Percentiles rank a stretch among this genome's conserved stretches.
Evolutionary conservation across 2,888 invertebrate genomes (phyloP).

Genomic region (Drosophila limbata): DNA sequence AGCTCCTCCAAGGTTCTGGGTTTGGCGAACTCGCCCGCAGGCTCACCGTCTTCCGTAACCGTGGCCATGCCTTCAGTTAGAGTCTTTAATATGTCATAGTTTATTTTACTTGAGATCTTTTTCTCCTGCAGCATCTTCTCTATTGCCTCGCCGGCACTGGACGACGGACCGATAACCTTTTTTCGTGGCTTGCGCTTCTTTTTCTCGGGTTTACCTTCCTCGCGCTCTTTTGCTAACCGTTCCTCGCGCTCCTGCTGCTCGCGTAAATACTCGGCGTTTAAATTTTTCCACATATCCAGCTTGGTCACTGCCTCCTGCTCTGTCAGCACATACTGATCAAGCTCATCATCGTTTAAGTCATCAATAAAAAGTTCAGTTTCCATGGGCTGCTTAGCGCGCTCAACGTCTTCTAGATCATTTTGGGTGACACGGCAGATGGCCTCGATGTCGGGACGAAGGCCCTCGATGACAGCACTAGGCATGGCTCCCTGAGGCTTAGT

Average conservation of each 20-base stretch:
- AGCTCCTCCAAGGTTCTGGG: slow-evolving; percentile 48
- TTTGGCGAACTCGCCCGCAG: slow-evolving; percentile 26
- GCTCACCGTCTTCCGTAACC: slow-evolving; percentile 22
- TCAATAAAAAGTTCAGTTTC: slow-evolving; percentile 87
- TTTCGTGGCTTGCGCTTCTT: slow-evolving; percentile 90
- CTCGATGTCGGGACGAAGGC: slow-evolving; percentile 90
- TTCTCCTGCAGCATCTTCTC: slow-evolving; percentile 98
- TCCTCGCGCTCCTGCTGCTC: slow-evolving; percentile 95
- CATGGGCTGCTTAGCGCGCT: slow-evolving; percentile 72
- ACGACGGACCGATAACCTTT: slow-evolving; percentile 89
- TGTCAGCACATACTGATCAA: slow-evolving; percentile 93
- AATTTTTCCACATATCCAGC: slow-evolving; percentile 93
- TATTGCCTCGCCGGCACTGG: slow-evolving; percentile 94
- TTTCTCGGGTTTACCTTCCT: slow-evolving; percentile 94
- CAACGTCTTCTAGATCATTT: slow-evolving; percentile 85
- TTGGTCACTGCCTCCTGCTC: slow-evolving; percentile 93
- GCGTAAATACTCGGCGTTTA: slow-evolving; percentile 94
- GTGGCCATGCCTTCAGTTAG: slow-evolving; percentile 85
- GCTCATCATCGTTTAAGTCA: slow-evolving; percentile 95
- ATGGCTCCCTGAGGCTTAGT: slow-evolving; percentile 29
- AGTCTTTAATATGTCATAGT: slow-evolving; percentile 97
- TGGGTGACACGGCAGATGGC: slow-evolving; percentile 91
- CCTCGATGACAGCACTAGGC: slow-evolving; percentile 72
- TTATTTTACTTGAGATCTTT: slow-evolving; percentile 97
- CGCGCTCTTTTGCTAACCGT: slow-evolving; percentile 91